Conservation (phyloP, 2,797 vertebrate genomes). For the Platyrinchus mystaceus region DNA sequence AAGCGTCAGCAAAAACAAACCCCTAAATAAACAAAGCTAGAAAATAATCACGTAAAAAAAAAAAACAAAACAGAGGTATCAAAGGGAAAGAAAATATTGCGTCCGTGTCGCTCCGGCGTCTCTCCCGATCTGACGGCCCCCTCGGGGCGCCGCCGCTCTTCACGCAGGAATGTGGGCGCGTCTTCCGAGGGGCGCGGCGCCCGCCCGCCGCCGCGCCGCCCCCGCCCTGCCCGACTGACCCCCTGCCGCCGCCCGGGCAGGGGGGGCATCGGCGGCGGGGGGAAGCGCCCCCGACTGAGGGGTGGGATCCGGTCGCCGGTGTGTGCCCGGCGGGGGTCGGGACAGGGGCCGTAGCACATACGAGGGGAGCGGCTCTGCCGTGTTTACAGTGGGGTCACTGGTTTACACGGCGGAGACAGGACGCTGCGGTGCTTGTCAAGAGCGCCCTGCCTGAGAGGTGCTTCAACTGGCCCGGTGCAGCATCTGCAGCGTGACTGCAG, state of each 20-base stretch:
- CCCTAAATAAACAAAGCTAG: neutral
- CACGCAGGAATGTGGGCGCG: conserved; percentile 36
- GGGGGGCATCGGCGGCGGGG: fast-evolving
- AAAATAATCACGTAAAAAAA: neutral
- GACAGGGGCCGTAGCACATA: neutral
- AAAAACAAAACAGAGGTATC: neutral
- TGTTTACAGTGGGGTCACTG: neutral
- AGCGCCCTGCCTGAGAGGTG: neutral
- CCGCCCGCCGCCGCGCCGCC: neutral
- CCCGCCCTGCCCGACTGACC: neutral
- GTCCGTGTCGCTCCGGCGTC: neutral
- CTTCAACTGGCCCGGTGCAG: neutral
- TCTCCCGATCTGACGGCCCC: neutral
- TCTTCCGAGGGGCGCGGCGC: conserved; percentile 6
- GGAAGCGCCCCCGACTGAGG: too few relatives aligned
- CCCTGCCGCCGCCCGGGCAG: neutral
- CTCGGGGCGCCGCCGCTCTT: conserved; percentile 29
- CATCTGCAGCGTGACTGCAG: neutral
- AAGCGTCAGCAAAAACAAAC: neutral
- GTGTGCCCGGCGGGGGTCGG: neutral
- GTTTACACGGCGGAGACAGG: neutral
- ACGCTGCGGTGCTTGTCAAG: neutral
- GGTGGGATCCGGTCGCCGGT: neutral
- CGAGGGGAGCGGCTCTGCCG: neutral
- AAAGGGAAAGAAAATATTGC: neutral